Base-by-base conservation (phyloP, 2,888 invertebrate genomes). In the Ophion slaviceki region DNA sequence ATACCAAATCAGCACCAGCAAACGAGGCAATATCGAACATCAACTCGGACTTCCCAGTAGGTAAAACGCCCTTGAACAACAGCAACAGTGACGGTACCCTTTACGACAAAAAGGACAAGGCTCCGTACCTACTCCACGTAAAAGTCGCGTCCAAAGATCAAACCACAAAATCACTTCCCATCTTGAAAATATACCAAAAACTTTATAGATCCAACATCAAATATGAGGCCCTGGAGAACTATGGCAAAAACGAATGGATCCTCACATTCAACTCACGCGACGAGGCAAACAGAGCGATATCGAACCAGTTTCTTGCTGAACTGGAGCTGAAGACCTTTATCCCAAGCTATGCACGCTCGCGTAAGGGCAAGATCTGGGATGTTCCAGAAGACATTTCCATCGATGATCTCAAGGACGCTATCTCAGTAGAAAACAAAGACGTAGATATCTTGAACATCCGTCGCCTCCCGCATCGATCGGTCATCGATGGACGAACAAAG, bases 191-290 rank as follows among this genome's bases (percentile, higher is more conserved):
- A n/a, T 80, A 40, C n/a, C 66, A 66, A 4, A 80, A 64, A 14
- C 36, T 81, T 2, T 62, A 40, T 7, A 68, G 68, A n/a, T 28
- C 36, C 0, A 81, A 75, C 36, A 61, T 81, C 28, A 75, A 75
- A 24, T 81, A 75, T 11, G 75, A 75, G 5, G 45, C 36, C 11
- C 20, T 68, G 11, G 76, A 81, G 4, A 2, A n/a, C 20, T 81
- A 75, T 20, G 53, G 62, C 24, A 67, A 36, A 20, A 81, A 70
- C 20, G 70, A 75, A 6, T 80, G 75, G 75, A 75, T 72, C 17
- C 61, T 80, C 6, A 47, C 68, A 8, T 80, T 84, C 20, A 5
- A 53, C 4, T 74, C 75, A 14, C 72, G 75, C 14, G 80, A 81
- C 47, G 40, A 62, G 20, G 81, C 77, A 1, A 81, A 84, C 66